A percentile compares a stretch with the other conserved stretches of the same genome.
phyloP scores from a whole-genome alignment of 1,140 invertebrate genomes.

The Brachionus rotundiformis region DNA sequence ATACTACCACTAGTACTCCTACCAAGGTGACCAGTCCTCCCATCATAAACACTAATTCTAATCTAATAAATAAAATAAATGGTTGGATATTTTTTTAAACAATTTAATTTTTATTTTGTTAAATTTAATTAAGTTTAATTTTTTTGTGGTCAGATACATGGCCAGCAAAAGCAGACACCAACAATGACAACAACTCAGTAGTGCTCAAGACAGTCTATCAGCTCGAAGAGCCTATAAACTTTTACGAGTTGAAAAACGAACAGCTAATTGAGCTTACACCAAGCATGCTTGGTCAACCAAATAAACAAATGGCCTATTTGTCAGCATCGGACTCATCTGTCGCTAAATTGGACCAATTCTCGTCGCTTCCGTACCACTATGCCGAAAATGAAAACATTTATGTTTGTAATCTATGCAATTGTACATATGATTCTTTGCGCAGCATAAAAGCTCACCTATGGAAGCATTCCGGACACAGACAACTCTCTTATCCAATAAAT shows the following conservation, averaged over 20 bases:
- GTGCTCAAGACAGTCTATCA: constrained; percentile 5
- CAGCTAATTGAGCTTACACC: not conserved
- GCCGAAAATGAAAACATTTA: constrained; percentile 56
- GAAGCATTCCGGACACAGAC: constrained; percentile 63
- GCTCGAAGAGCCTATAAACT: constrained; percentile 21
- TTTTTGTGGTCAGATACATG: not conserved
- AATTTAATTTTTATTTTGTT: not conserved
- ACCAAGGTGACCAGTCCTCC: not conserved
- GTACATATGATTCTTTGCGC: constrained; percentile 61
- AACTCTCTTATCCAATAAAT: constrained; percentile 61
- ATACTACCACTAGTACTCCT: not conserved
- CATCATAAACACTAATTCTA: not conserved
- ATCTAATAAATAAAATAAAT: not conserved
- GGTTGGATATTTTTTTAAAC: not conserved
- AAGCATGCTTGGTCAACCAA: not conserved
- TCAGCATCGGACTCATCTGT: not conserved
- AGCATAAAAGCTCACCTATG: constrained; percentile 65
- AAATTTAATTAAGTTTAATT: not conserved
- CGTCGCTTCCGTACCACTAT: constrained; percentile 56
- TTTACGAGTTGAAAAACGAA: constrained; percentile 28
- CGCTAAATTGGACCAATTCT: not conserved
- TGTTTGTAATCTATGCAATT: constrained; percentile 61
- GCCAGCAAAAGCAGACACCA: not conserved
- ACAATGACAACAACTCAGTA: not conserved
- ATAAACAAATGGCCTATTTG: not conserved